Conservation (phyloP, 2,888 invertebrate genomes). For the Hyalella azteca region DNA sequence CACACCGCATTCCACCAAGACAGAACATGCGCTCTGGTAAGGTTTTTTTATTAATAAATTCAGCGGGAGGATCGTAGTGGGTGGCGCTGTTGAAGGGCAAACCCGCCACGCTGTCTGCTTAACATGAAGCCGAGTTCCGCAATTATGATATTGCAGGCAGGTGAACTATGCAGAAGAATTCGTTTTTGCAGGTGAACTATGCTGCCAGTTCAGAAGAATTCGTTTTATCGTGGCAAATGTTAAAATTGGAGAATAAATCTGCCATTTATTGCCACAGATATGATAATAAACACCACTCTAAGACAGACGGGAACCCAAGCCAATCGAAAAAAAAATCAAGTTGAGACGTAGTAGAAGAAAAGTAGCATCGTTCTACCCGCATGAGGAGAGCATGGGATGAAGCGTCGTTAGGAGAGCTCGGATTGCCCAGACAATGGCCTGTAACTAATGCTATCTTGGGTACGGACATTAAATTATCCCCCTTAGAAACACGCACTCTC, state of each 20-base stretch:
- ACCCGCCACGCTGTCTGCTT: not conserved
- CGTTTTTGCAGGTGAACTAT: no score
- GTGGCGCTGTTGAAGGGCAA: constrained; percentile 12
- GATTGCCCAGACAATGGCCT: not conserved
- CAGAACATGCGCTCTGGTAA: not conserved
- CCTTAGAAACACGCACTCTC: not conserved
- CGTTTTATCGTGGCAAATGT: no score
- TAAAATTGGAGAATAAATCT: not conserved
- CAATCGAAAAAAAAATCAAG: not conserved
- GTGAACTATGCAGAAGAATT: no score
- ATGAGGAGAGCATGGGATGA: not conserved
- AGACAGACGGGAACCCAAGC: not conserved
- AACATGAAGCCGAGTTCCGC: not conserved
- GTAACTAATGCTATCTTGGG: constrained; percentile 7
- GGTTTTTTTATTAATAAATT: constrained; percentile 29
- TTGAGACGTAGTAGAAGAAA: no score
- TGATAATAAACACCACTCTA: not conserved
- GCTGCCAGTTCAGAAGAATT: no score
- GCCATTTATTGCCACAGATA: not conserved
- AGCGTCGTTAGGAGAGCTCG: constrained; percentile 2
- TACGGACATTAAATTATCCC: not conserved
- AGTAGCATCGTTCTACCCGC: not conserved
- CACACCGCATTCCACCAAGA: not conserved
- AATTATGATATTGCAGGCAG: no score
- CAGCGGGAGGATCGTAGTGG: constrained; percentile 2